phyloP scores from a whole-genome alignment of 2,888 invertebrate species.

The Nyleta sp. region DNA sequence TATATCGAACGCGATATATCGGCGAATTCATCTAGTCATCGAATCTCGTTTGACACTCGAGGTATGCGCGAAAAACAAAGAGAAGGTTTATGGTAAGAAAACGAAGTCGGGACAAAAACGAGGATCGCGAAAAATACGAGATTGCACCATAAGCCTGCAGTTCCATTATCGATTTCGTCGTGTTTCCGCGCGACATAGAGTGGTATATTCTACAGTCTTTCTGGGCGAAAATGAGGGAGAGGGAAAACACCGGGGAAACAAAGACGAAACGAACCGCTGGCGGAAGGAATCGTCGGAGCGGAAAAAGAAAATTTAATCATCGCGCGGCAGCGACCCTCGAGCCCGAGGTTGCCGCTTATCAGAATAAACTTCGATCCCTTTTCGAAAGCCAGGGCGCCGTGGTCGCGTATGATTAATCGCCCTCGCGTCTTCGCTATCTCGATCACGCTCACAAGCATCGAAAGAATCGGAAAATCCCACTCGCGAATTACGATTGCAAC shows the following conservation, averaged over 20 bases:
- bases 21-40: slow-evolving; percentile 53
- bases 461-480: slow-evolving; percentile 58
- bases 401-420: slow-evolving; percentile 67
- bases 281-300: slow-evolving; percentile 69
- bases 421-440: slow-evolving; percentile 59
- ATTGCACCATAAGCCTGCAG: slow-evolving; percentile 64
- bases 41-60: slow-evolving; percentile 55
- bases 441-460: too few species aligned
- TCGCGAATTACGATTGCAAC: not conserved
- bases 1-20: slow-evolving; percentile 48
- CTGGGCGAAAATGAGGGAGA: slow-evolving; percentile 30
- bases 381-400: slow-evolving; percentile 56
- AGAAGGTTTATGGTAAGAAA: slow-evolving; percentile 38
- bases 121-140: slow-evolving; percentile 61
- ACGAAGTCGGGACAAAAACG: slow-evolving; percentile 15
- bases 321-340: slow-evolving; percentile 66
- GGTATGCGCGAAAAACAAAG: slow-evolving; percentile 38
- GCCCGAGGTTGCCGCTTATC: slow-evolving; percentile 70
- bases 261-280: slow-evolving; percentile 17
- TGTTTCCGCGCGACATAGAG: slow-evolving; percentile 60
- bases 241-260: not conserved
- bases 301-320: slow-evolving; percentile 74
- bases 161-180: slow-evolving; percentile 65
- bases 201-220: slow-evolving; percentile 57
- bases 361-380: slow-evolving; percentile 73